Percentiles rank a stretch among this genome's conserved stretches.
Conservation (phyloP, 2,113 vertebrate genomes). For the Pristiophorus japonicus region DNA sequence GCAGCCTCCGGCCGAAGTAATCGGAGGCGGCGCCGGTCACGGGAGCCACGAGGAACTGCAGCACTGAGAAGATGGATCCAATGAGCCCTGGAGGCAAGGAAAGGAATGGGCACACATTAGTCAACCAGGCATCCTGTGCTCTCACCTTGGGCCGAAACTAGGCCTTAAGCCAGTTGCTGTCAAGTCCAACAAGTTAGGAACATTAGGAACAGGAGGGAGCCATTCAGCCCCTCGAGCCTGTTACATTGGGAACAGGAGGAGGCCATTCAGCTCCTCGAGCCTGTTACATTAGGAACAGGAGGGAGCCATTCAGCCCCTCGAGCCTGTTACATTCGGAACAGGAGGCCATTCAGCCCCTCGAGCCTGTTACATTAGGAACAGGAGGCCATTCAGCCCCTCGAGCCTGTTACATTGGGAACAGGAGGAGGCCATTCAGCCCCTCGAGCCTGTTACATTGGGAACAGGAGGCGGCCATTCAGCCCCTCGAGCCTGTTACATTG, state of each 20-base stretch:
- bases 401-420: too few species aligned
- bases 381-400: neutral
- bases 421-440: neutral
- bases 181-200: too few species aligned
- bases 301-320: neutral
- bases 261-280: neutral
- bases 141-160: neutral
- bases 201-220: too few species aligned
- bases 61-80: slow-evolving; percentile 80
- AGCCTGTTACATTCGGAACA: neutral
- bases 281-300: too few species aligned
- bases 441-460: too few species aligned
- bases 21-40: slow-evolving; percentile 81
- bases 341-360: neutral
- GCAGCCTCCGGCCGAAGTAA: slow-evolving; percentile 70
- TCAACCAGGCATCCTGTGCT: neutral
- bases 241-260: too few species aligned
- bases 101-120: neutral
- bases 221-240: neutral
- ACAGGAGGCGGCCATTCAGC: neutral
- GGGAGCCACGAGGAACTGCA: slow-evolving; percentile 85
- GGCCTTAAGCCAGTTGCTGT: neutral
- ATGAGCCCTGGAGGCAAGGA: slow-evolving; percentile 68
- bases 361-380: neutral
- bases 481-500: neutral